phyloP scores from a whole-genome alignment of 1,140 invertebrate species.

The Bombus impatiens region DNA sequence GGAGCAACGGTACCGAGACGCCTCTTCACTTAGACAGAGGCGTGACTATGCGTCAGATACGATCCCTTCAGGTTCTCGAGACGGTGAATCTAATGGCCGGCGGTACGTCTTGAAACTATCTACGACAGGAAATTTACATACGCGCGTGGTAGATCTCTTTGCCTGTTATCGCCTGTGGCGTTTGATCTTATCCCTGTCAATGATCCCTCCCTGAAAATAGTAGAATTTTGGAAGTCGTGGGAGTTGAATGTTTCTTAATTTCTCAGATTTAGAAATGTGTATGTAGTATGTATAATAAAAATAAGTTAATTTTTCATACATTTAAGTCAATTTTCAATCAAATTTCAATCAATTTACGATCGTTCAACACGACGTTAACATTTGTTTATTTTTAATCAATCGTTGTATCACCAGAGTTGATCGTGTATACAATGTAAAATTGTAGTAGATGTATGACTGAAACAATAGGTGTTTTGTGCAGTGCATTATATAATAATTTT shows the following conservation, averaged over 20 bases:
- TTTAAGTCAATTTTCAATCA: neutral
- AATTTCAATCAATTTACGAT: neutral
- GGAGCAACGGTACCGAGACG: conserved; percentile 91
- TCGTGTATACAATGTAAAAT: neutral
- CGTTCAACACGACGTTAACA: neutral
- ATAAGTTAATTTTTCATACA: neutral
- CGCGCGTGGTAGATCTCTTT: neutral
- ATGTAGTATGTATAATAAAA: neutral
- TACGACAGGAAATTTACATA: neutral
- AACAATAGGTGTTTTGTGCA: neutral
- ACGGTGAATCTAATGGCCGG: conserved; percentile 97
- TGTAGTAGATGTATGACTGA: neutral
- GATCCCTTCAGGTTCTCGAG: conserved; percentile 95
- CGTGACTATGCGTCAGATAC: conserved; percentile 92
- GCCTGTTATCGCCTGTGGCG: neutral
- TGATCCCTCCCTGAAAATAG: neutral
- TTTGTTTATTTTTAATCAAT: neutral
- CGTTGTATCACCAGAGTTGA: neutral
- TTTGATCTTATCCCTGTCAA: neutral
- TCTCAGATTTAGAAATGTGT: no score
- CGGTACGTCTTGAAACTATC: conserved; percentile 77
- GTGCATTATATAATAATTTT: no score
- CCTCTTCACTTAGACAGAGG: conserved; percentile 91
- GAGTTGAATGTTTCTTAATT: no score
- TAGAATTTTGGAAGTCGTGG: no score